Base-by-base conservation (phyloP, 2,888 invertebrate species). In the Pyrrhosoma nymphula region DNA sequence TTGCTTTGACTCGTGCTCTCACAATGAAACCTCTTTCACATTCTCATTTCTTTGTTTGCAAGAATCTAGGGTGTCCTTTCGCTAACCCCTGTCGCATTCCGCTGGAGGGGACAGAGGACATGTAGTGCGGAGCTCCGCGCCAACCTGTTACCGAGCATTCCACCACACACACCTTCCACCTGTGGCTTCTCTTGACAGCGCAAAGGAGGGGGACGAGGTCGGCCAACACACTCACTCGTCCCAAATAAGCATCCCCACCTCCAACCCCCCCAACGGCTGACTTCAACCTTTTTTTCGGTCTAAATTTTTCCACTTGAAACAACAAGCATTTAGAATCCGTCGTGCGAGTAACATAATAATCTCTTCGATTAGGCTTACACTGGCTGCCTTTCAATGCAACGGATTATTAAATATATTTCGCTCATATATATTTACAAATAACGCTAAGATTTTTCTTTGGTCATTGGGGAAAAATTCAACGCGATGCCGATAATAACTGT, bases 391-490 rank as follows among this genome's bases (percentile, higher is more conserved):
- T 93, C 63, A 26, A 55, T 35, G 82, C 47, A 47, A 75, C 69
- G 93, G 35, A 69, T 69, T 93, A n/a, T 63, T 47, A 93, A 93
- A 93, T 93, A 93, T 93, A 93, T 69, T 16, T 75, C 26, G 39
- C 3, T 91, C 8, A 63, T 93, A 69, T 93, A 55, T 69, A 93
- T 89, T 12, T 69, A 93, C 93, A 93, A 93, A 93, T 93, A 47
- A 93, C 39, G 14, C 47, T 93, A 69, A 93, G 18, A 26, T 75
- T 60, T 47, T 39, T 69, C 55, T 93, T 75, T 69, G 69, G 69
- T 93, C 69, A 20, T 56, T 16, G 47, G 69, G 16, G 55, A 60
- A 60, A 2, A 56, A 93, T 20, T 47, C n/a, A 93, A n/a, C 82
- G 82, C 30, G 47, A 69, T 93, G 69, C 93, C 93, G 35, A 93